Evolutionary conservation across 2,888 invertebrate species (phyloP), one percentile per base, ranked within the genome.

Genomic region (Spilosoma lubricipeda): DNA sequence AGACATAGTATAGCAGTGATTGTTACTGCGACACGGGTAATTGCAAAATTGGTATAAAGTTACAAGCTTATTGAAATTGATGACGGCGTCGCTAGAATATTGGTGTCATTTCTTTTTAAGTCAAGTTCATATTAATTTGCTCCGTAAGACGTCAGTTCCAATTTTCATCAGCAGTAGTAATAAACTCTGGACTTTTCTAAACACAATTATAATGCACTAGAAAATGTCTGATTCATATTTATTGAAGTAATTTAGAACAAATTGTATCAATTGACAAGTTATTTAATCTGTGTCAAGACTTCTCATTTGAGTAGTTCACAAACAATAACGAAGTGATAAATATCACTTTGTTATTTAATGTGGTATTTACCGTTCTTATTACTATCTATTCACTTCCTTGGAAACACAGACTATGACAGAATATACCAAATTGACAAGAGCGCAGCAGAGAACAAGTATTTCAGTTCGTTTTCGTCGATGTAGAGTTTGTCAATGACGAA

Each of bases 41-140:
- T 92, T 92, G 89, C 92, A 89, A 91, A 89, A 91, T 87, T 86
- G 70, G 74, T 82, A 87, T 85, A 71, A 7, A 18, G 20, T 56
- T 36, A 56, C 52, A 69, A 69, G 36, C n/a, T 56, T n/a, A 56
- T 69, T 4, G 8, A 2, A 69, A 36, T 27, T 56, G 30, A 42
- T 42, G 39, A 13, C 23, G 27, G 30, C 1, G 70, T 11, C n/a
- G n/a, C n/a, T n/a, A n/a, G n/a, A n/a, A n/a, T n/a, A n/a, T n/a
- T 59, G 42, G 39, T 63, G 11, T 59, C 59, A 63, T 9, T 70
- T 70, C 13, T 42, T 20, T 15, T n/a, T n/a, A n/a, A n/a, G n/a
- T n/a, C 27, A 48, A 48, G 33, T 52, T 23, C 7, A 67, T 1
- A 39, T 66, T 69, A 3, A 23, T 68, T 33, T 52, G 33, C 30